Base-by-base conservation (phyloP, 23 tunicate species). In the Ciona savignyi region DNA sequence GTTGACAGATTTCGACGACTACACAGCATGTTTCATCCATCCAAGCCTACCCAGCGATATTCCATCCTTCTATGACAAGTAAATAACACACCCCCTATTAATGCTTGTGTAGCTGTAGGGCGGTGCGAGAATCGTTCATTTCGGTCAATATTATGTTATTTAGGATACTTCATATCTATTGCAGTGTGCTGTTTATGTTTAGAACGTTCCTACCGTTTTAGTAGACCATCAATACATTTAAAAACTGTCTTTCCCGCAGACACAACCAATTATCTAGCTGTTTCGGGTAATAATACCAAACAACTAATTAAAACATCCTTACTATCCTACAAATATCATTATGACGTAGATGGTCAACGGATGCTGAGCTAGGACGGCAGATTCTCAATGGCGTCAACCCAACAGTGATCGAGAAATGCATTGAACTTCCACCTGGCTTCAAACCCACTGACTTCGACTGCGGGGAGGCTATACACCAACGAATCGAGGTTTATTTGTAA, bases 321-420 rank as follows among this genome's bases (percentile, higher is more conserved):
- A n/a, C n/a, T n/a, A n/a, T n/a, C n/a, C n/a, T 23, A 19, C 29
- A 70, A 70, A 26, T 29, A 70, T 29, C 27, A 15, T 72, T 63
- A 3, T 61, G 23, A 25, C 34, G 29, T 34, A 87, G 95, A 32
- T 87, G 95, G 95, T 19, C 15, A 11, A 71, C 78, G 1, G 95
- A 87, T 48, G 74, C 33, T 60, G 86, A 81, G 32, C 63, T 87
- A 35, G 95, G 82, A 31, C 72, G 86, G 15, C 95, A 87, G 56
- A 30, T 87, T 32, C 23, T 87, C 22, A 80, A 75, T 56, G 95
- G 95, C 4, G 68, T 79, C 60, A 87, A 70, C 71, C 95, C 95
- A 21, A 62, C 70, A 51, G 51, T 35, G 4, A 2, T 87, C 4
- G 23, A 24, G 1, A 33, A 30, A 1, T 80, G 86, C 34, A 69